Base-by-base conservation (phyloP, 2,888 invertebrate genomes). In the Flabesymbios commensalis region DNA sequence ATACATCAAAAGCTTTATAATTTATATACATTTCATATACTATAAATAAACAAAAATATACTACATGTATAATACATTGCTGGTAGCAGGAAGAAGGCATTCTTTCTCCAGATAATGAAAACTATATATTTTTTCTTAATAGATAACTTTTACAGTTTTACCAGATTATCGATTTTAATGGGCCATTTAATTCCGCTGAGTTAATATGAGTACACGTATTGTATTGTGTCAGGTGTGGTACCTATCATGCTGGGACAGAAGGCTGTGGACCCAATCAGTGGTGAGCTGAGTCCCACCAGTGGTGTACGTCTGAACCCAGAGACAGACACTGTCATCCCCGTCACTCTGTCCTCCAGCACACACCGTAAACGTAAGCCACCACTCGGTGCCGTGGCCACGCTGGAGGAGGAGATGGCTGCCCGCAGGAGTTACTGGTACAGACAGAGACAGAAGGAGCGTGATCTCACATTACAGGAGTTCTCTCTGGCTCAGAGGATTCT, bases 391-490 rank as follows among this genome's bases (percentile, higher is more conserved):
- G 54, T 74, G 4, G 72, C 78, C 14, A 69, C 76, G 69, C 65
- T 80, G 29, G 78, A 79, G 57, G 80, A 80, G 42, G 80, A 80
- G 61, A 69, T 77, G 1, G 73, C 75, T 3, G 75, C 76, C 17
- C 66, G 78, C 14, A 68, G 72, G 5, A 71, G 73, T 24, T 78
- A 72, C 75, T 79, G 79, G 79, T 59, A 78, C 36, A 66, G 78
- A n/a, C 78, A 79, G 60, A 53, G 76, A 48, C 74, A 76, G 48
- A 68, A 70, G 32, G 79, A 79, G 59, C 68, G 64, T 42, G 78
- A 78, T 29, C 53, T 78, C 29, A 75, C 75, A 0, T 43, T 59
- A 28, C 65, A 71, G 4, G 78, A 78, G 64, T 75, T 75, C 60
- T 61, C 64, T 4, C 64, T 77, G 32, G 64, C 74, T 7, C 68